Conservation (phyloP, 92 coral and sea anemone genomes). For the Palythoa grandiflora region DNA sequence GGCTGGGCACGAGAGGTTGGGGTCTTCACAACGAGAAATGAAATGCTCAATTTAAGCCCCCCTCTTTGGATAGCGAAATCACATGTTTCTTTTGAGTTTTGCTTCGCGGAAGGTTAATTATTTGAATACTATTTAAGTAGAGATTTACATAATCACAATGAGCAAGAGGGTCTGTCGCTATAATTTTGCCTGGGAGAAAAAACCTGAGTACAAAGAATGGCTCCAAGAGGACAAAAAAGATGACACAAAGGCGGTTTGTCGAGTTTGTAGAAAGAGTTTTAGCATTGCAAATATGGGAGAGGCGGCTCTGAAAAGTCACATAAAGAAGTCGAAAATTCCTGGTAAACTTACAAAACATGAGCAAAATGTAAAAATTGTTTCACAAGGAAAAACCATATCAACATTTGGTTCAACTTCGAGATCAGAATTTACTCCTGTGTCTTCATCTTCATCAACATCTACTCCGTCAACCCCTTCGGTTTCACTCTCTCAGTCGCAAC, state of each 20-base stretch:
- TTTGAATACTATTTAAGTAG: conserved; percentile 2
- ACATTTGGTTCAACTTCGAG: conserved; percentile 36
- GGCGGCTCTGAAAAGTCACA: conserved; percentile 44
- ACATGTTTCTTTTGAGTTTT: conserved; percentile 14
- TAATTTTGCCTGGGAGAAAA: conserved; percentile 29
- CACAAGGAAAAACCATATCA: conserved; percentile 37
- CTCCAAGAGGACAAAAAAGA: conserved; percentile 13
- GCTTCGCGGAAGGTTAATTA: conserved; percentile 13
- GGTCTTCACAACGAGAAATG: conserved; percentile 28
- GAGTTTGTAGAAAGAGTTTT: conserved; percentile 46
- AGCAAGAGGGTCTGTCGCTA: conserved; percentile 40
- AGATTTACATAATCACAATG: conserved; percentile 27
- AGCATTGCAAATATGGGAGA: conserved; percentile 47
- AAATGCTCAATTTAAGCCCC: conserved; percentile 31
- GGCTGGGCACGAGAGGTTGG: conserved; percentile 29
- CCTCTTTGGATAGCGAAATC: conserved; percentile 11
- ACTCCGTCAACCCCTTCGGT: conserved; percentile 33
- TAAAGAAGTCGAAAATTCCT: conserved; percentile 16
- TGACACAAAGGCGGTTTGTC: conserved; percentile 36
- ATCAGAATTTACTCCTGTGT: conserved; percentile 29
- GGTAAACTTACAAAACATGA: conserved; percentile 35
- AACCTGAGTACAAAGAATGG: conserved; percentile 37
- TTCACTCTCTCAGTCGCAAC: conserved; percentile 25
- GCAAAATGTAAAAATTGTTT: conserved; percentile 29
- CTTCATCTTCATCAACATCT: conserved; percentile 27